Percentiles rank a stretch among this genome's conserved stretches.
These are phyloP conservation scores for Pluvianellus socialis DNA, from an alignment of 2,113 vertebrate species.

Conservation along the genomic window DNA sequence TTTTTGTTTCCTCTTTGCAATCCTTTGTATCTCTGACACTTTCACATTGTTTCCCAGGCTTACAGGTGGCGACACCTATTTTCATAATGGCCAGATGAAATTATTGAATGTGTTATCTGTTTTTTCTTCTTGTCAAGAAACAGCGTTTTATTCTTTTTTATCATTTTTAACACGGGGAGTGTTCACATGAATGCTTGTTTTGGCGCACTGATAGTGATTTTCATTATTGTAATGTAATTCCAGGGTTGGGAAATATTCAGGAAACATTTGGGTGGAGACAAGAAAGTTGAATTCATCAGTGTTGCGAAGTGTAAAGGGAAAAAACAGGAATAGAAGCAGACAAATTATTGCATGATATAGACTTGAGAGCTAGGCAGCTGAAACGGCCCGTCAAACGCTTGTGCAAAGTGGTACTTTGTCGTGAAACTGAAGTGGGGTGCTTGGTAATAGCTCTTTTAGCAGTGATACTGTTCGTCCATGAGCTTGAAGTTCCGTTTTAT, in stretches of 20 bases:
- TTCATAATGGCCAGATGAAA: not conserved
- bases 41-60: conserved; percentile 1
- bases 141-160: not conserved
- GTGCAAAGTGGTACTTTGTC: not conserved
- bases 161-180: not conserved
- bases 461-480: not conserved
- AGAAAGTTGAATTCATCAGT: not conserved
- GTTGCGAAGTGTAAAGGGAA: not conserved
- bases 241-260: conserved; percentile 31
- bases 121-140: conserved; percentile 8
- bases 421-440: not conserved
- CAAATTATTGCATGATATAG: not conserved
- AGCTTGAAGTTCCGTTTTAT: not conserved
- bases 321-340: not conserved
- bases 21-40: not conserved
- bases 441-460: not conserved
- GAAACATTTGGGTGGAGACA: conserved; percentile 51
- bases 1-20: not conserved
- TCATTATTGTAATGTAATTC: not conserved
- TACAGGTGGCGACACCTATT: conserved; percentile 48
- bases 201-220: conserved; percentile 5
- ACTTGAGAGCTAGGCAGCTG: not conserved
- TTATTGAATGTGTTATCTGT: not conserved
- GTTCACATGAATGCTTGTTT: conserved; percentile 12
- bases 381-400: not conserved